phyloP scores from a whole-genome alignment of 1,140 invertebrate species.

The Streblospio benedicti region DNA sequence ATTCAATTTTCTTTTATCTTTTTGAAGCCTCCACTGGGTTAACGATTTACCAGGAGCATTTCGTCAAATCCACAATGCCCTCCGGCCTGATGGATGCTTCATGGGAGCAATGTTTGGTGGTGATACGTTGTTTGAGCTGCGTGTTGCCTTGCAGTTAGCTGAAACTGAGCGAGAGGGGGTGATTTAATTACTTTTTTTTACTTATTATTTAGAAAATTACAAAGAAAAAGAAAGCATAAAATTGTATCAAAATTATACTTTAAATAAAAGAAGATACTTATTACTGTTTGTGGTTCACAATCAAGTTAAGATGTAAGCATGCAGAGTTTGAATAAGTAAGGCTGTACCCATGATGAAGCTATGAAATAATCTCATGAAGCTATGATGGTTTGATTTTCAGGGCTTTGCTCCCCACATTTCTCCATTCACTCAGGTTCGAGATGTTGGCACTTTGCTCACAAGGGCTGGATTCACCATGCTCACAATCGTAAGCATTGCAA shows the following conservation, averaged over 20 bases:
- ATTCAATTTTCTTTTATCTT: neutral
- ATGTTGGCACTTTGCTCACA: conserved; percentile 70
- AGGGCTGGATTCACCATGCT: conserved; percentile 86
- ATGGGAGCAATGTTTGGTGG: conserved; percentile 92
- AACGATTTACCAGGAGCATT: conserved; percentile 90
- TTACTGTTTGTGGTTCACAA: too few relatives aligned
- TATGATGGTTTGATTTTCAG: conserved; percentile 42
- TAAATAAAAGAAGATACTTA: too few relatives aligned
- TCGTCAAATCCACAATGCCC: conserved; percentile 43
- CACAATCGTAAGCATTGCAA: conserved; percentile 63
- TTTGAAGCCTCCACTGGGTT: conserved; percentile 82
- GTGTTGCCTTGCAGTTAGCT: conserved; percentile 83
- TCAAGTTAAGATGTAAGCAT: too few relatives aligned
- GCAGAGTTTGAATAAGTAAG: too few relatives aligned
- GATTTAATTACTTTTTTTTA: conserved; percentile 18
- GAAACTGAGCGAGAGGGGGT: conserved; percentile 82
- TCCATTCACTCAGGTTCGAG: conserved; percentile 76
- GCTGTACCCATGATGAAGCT: too few relatives aligned
- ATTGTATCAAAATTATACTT: too few relatives aligned
- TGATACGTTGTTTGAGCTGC: conserved; percentile 86
- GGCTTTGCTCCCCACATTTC: conserved; percentile 89
- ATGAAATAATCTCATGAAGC: too few relatives aligned
- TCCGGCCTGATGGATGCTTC: conserved; percentile 88
- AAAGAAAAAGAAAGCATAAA: too few relatives aligned
- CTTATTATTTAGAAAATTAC: too few relatives aligned